Conservation (phyloP, 1,140 invertebrate species). For the Leptinotarsa undecemlineata region DNA sequence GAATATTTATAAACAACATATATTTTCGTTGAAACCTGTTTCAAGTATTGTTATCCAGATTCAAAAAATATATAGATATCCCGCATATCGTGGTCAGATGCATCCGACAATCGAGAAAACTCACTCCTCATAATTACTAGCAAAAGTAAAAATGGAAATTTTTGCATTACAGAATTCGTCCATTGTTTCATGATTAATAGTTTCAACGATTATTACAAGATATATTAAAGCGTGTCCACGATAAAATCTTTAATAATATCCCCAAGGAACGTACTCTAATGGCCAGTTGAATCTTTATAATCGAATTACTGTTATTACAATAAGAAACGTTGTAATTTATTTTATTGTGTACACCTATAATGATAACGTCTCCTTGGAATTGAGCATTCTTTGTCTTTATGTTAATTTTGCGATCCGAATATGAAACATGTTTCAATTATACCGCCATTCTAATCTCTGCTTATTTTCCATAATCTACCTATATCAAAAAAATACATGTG, state of each 20-base stretch:
- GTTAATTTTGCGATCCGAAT: slow-evolving; percentile 20
- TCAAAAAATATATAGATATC: too few species aligned
- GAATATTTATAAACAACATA: too few species aligned
- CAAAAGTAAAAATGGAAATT: slow-evolving; percentile 26
- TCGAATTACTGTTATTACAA: slow-evolving; percentile 30
- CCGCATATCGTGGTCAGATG: background rate
- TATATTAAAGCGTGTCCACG: slow-evolving; percentile 30
- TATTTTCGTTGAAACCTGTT: too few species aligned
- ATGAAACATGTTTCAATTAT: background rate
- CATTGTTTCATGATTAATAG: slow-evolving; percentile 31
- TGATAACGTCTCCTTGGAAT: slow-evolving; percentile 26
- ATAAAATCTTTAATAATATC: slow-evolving; percentile 31
- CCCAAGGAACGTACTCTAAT: slow-evolving; percentile 22
- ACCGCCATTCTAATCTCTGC: background rate
- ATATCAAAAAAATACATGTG: too few species aligned
- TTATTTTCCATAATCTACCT: too few species aligned
- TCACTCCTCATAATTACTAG: background rate
- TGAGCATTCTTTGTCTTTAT: slow-evolving; percentile 22
- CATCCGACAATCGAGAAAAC: background rate
- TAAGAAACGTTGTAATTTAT: slow-evolving; percentile 27
- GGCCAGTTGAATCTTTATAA: slow-evolving; percentile 26
- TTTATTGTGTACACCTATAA: slow-evolving; percentile 26
- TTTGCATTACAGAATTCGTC: slow-evolving; percentile 26
- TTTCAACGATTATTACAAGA: slow-evolving; percentile 27
- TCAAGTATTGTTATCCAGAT: too few species aligned